phyloP scores from a whole-genome alignment of 2,888 invertebrate genomes.

The Yponomeuta plumbellus region DNA sequence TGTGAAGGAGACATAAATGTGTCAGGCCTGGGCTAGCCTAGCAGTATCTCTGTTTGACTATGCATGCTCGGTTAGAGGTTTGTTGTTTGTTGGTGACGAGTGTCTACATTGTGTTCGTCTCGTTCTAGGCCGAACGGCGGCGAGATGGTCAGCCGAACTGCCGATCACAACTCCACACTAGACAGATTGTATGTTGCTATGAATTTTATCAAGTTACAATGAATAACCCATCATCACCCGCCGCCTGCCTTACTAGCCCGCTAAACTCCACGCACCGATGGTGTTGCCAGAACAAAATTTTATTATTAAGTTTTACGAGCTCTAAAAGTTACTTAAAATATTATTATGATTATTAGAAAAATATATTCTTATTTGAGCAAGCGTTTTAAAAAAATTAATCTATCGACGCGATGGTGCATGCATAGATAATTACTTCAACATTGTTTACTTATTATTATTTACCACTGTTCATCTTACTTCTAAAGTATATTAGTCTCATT shows the following conservation, averaged over 20 bases:
- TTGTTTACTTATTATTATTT: too few relatives aligned
- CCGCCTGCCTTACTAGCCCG: background rate
- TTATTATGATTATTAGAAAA: background rate
- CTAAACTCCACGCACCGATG: slow-evolving; percentile 5
- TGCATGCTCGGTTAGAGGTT: background rate
- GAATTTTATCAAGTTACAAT: slow-evolving; percentile 25
- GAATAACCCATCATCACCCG: slow-evolving; percentile 4
- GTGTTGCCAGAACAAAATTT: slow-evolving; percentile 11
- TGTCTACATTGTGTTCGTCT: slow-evolving; percentile 33
- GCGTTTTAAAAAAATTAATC: background rate
- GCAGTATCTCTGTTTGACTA: background rate
- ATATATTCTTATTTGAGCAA: background rate
- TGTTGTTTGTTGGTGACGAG: background rate
- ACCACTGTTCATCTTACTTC: too few relatives aligned
- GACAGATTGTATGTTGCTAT: slow-evolving; percentile 71
- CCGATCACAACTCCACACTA: slow-evolving; percentile 71
- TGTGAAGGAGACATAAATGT: too few relatives aligned
- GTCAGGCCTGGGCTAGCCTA: background rate
- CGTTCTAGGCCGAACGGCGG: slow-evolving; percentile 72
- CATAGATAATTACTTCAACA: too few relatives aligned
- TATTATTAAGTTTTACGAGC: background rate
- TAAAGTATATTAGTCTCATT: too few relatives aligned
- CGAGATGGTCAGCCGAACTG: slow-evolving; percentile 72
- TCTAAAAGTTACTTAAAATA: background rate
- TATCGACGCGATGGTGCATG: too few relatives aligned